These are phyloP conservation scores for Sceloporus tristichus DNA, from an alignment of 2,113 vertebrate species.

Conservation along the genomic window DNA sequence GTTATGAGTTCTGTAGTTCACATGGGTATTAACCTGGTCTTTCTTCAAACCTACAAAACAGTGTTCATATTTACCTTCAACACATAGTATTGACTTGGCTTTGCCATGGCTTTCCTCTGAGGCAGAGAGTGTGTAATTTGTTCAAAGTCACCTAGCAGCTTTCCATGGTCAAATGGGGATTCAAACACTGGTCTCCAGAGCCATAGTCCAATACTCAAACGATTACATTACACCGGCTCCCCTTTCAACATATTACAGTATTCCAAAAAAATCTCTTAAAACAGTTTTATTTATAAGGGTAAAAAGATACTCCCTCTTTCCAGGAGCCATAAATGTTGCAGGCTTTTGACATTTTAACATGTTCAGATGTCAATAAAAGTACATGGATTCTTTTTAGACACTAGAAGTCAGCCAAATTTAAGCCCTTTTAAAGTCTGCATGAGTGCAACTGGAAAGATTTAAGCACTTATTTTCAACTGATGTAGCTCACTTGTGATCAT, in stretches of 20 bases:
- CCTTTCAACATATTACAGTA: accelerated
- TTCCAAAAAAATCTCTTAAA: not conserved
- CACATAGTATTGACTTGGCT: not conserved
- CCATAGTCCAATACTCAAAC: no score
- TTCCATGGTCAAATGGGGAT: no score
- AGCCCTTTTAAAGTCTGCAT: not conserved
- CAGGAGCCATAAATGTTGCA: no score
- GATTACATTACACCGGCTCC: no score
- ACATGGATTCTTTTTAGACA: not conserved
- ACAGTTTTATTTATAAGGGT: not conserved
- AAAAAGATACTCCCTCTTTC: not conserved
- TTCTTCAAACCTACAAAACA: slow-evolving; percentile 66
- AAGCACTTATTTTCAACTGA: not conserved
- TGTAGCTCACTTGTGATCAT: not conserved
- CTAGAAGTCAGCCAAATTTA: not conserved
- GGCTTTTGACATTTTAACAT: no score
- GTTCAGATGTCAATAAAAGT: no score
- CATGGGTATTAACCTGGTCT: slow-evolving; percentile 73
- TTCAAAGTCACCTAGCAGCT: no score
- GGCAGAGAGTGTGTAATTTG: no score
- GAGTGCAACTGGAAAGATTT: not conserved
- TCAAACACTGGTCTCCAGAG: no score
- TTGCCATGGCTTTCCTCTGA: no score
- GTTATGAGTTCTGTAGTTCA: slow-evolving; percentile 67
- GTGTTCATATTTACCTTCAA: not conserved